A percentile compares a stretch with the other conserved stretches of the same genome.
Evolutionary conservation across 2,113 vertebrate genomes (phyloP).

Genomic region (Ammodytes marinus): DNA sequence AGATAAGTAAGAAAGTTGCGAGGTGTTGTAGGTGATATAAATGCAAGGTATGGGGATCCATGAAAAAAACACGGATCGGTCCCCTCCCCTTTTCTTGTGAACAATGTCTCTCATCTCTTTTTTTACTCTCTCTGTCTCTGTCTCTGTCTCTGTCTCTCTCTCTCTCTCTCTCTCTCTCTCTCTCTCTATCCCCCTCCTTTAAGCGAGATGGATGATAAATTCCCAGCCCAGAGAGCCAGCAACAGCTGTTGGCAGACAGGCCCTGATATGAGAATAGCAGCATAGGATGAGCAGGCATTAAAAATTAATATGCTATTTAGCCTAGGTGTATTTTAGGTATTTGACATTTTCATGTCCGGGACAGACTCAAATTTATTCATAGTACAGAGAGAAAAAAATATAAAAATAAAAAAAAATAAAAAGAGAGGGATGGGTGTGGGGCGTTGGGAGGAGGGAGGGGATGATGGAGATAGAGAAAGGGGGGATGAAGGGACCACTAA

Average conservation of each 20-base stretch:
- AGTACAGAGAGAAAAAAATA: conserved; percentile 78
- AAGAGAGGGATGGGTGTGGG: conserved; percentile 48
- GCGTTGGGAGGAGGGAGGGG: background rate
- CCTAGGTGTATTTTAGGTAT: conserved; percentile 92
- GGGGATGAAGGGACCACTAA: conserved; percentile 66
- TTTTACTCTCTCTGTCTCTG: conserved; percentile 65
- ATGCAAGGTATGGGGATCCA: conserved; percentile 70
- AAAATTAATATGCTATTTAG: conserved; percentile 92
- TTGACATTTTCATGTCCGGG: conserved; percentile 91
- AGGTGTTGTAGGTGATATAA: conserved; percentile 69
- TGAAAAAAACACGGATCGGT: conserved; percentile 71
- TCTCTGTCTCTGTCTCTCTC: conserved; percentile 67
- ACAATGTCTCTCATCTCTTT: conserved; percentile 75
- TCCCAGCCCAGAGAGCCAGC: conserved; percentile 85
- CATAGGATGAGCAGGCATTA: conserved; percentile 90
- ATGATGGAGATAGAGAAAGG: background rate
- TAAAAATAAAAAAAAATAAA: conserved; percentile 69
- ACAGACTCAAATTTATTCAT: conserved; percentile 90
- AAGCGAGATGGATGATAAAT: conserved; percentile 87
- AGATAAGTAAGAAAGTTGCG: conserved; percentile 65
- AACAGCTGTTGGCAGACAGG: conserved; percentile 91
- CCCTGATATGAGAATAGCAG: conserved; percentile 91
- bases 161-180: conserved; percentile 66
- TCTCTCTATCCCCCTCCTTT: conserved; percentile 73
- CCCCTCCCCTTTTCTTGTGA: conserved; percentile 68